phyloP scores from a whole-genome alignment of 2,113 vertebrate species.

The Diadophis punctatus region DNA sequence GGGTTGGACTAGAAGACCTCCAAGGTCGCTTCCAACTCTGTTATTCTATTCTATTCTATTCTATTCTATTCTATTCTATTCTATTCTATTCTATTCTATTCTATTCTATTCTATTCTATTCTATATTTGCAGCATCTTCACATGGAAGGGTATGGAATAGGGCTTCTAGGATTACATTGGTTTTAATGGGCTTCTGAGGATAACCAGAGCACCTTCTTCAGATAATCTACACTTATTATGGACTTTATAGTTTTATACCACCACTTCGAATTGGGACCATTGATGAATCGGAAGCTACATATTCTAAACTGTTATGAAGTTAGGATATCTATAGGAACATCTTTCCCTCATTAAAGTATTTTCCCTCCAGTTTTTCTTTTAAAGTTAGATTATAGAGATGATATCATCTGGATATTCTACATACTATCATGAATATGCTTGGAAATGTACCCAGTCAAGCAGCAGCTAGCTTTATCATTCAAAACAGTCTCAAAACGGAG shows the following conservation, averaged over 20 bases:
- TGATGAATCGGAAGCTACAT: neutral
- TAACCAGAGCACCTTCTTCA: neutral
- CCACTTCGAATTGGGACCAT: neutral
- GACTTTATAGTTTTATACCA: neutral
- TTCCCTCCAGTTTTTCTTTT: neutral
- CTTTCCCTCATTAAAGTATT: neutral
- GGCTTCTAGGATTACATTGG: neutral
- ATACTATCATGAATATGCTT: neutral
- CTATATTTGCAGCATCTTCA: neutral
- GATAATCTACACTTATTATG: neutral
- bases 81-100: too few relatives aligned
- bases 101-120: too few relatives aligned
- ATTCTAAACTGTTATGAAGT: neutral
- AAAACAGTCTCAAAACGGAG: neutral
- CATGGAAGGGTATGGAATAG: neutral
- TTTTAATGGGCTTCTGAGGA: neutral
- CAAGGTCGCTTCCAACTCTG: too few relatives aligned
- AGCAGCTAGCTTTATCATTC: neutral
- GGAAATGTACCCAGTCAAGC: neutral
- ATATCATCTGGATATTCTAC: neutral
- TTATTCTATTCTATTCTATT: too few relatives aligned
- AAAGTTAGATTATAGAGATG: neutral
- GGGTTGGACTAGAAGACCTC: too few relatives aligned
- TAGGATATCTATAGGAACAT: neutral
- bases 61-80: too few relatives aligned